phyloP scores from a whole-genome alignment of 2,888 invertebrate species.

The Thelaira solivaga region DNA sequence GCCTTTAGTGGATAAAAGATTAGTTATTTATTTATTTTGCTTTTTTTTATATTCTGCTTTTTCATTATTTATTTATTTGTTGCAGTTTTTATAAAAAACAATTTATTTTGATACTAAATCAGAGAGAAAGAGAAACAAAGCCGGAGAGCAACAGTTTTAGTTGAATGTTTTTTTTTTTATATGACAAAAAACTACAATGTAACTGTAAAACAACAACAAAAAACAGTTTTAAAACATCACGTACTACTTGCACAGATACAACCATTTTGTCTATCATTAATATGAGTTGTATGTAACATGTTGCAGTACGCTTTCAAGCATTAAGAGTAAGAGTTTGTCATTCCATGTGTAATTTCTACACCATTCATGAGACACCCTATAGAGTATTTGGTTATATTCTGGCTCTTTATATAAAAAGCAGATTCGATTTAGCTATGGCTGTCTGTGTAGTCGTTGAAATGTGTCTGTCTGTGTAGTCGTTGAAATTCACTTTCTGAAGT shows the following conservation, averaged over 20 bases:
- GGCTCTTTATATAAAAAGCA: too few species aligned
- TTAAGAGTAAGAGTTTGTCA: neutral
- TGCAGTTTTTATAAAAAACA: neutral
- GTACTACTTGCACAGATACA: constrained; percentile 37
- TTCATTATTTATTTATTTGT: constrained; percentile 26
- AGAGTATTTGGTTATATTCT: too few species aligned
- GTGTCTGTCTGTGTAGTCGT: too few species aligned
- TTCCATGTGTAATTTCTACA: neutral
- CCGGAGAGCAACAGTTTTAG: constrained; percentile 48
- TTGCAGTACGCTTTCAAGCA: neutral
- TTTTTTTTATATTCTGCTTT: neutral
- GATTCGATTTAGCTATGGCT: too few species aligned
- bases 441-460: too few species aligned
- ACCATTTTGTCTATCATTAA: constrained; percentile 29
- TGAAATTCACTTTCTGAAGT: too few species aligned
- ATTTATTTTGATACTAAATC: too few species aligned
- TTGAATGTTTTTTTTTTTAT: constrained; percentile 14
- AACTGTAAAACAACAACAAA: constrained; percentile 20
- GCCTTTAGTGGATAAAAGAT: neutral
- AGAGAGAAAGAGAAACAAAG: too few species aligned
- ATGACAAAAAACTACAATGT: neutral
- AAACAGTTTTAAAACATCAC: constrained; percentile 49
- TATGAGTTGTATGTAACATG: constrained; percentile 18
- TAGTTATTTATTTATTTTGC: constrained; percentile 31
- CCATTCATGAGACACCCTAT: neutral